Evolutionary conservation across 2,888 invertebrate genomes (phyloP).

Genomic region (Carpatolechia fugitivella): DNA sequence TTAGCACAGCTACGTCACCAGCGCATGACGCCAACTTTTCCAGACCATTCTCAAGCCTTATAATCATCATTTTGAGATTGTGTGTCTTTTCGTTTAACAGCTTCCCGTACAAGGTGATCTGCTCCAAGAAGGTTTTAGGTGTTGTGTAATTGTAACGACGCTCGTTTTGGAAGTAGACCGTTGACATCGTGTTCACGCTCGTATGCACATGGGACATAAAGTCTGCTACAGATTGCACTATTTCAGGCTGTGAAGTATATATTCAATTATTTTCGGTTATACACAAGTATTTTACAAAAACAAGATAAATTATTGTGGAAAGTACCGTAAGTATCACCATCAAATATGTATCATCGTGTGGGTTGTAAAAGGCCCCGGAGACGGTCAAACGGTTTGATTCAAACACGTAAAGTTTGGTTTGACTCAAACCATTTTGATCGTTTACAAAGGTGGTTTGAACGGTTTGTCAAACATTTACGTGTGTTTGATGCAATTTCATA

Average conservation of each 20-base stretch:
- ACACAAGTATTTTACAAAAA: too few relatives aligned
- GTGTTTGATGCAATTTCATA: too few relatives aligned
- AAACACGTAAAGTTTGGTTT: too few relatives aligned
- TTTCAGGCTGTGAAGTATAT: slow-evolving; percentile 62
- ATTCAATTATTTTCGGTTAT: too few relatives aligned
- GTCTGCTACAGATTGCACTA: slow-evolving; percentile 83
- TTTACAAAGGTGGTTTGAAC: too few relatives aligned
- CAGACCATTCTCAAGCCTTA: slow-evolving; percentile 91
- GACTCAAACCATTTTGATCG: too few relatives aligned
- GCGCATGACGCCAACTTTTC: slow-evolving; percentile 92
- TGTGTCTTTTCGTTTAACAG: slow-evolving; percentile 82
- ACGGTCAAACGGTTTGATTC: too few relatives aligned
- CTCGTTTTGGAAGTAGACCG: slow-evolving; percentile 89
- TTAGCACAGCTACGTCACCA: slow-evolving; percentile 90
- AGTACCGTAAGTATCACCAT: too few relatives aligned
- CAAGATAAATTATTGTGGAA: too few relatives aligned
- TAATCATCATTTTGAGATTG: slow-evolving; percentile 86
- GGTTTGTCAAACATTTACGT: too few relatives aligned
- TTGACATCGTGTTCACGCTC: slow-evolving; percentile 92
- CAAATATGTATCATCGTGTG: too few relatives aligned
- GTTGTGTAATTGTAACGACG: slow-evolving; percentile 97
- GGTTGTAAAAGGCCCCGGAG: too few relatives aligned
- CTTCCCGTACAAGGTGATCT: slow-evolving; percentile 90
- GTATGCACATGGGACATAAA: slow-evolving; percentile 96
- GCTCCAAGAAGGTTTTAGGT: slow-evolving; percentile 96